Evolutionary conservation across 2,888 invertebrate genomes (phyloP), one percentile per base, ranked within the genome.

Genomic region (Priocnemis perturbator): DNA sequence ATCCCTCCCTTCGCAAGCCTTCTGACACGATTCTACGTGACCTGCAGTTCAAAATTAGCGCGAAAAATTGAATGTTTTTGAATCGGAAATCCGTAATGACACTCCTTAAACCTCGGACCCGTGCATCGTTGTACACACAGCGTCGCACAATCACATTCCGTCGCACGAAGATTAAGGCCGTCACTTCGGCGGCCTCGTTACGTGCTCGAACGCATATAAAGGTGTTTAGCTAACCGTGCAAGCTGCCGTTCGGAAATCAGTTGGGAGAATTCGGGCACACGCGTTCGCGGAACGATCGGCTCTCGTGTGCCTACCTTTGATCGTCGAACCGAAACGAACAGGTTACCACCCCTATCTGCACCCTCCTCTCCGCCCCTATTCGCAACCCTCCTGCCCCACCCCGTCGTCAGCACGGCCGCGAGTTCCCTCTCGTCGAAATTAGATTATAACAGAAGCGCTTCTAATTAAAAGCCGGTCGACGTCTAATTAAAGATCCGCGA

Each of bases 161-260:
- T 5, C 37, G 11, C 4, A 37, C 11, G 37, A 37, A 37, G 37
- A 37, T 37, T 37, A 37, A 37, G 37, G 56, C 20, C 20, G 37
- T 56, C 59, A 45, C 44, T 44, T 21, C 59, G 14, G 44, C 44
- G 23, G 69, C 30, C 67, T 77, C 61, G 70, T 79, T 37, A 77
- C 74, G 71, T 67, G 74, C 63, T 69, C 57, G 61, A 58, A 21
- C 64, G 79, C 77, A 70, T 79, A 77, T 79, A 71, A 75, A 77
- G 75, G 69, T 75, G 75, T 62, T 79, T 77, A 79, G 73, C 73
- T 71, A 77, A 79, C 80, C 79, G 69, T 79, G 71, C 68, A 66
- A 74, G 69, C 73, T 70, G 67, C 64, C 69, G 69, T 75, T 69
- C 57, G 69, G 68, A 50, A 72, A 69, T 75, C 72, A 69, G 53